Evolutionary conservation across 1,140 invertebrate species (phyloP).

Genomic region (Holotrichia oblita): DNA sequence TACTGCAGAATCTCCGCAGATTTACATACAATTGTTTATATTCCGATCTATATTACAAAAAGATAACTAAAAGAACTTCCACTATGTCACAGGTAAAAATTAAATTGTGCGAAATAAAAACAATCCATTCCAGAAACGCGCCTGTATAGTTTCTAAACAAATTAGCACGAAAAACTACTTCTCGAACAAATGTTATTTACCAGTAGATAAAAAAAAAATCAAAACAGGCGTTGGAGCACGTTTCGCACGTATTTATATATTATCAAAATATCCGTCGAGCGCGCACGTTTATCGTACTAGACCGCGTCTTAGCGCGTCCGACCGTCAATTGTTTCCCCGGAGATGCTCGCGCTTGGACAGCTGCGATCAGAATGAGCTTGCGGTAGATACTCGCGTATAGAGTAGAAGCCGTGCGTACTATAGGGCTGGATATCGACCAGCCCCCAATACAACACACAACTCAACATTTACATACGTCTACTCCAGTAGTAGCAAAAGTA

Average conservation of each 20-base stretch:
- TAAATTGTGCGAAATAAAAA: no score
- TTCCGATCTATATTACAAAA: not conserved
- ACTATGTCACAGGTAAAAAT: not conserved
- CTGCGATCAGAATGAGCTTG: constrained; percentile 27
- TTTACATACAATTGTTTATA: not conserved
- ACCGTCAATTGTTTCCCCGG: not conserved
- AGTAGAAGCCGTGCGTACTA: not conserved
- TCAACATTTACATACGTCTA: constrained; percentile 29
- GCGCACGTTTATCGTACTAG: not conserved
- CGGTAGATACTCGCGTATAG: constrained; percentile 17
- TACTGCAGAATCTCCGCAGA: not conserved
- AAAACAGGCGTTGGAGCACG: not conserved
- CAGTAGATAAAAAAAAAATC: not conserved
- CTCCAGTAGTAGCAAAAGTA: not conserved
- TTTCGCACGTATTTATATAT: not conserved
- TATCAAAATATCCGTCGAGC: not conserved
- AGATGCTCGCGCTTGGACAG: constrained; percentile 33
- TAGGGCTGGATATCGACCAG: constrained; percentile 35
- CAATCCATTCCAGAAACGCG: no score
- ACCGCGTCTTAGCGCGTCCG: not conserved
- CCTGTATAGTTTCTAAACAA: not conserved
- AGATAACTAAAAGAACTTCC: not conserved
- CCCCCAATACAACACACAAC: constrained; percentile 25
- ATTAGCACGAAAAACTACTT: not conserved
- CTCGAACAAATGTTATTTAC: not conserved